A percentile compares a stretch with the other conserved stretches of the same genome.
These are phyloP conservation scores for Eupithecia insigniata DNA, from an alignment of 2,888 invertebrate species.

Conservation along the genomic window DNA sequence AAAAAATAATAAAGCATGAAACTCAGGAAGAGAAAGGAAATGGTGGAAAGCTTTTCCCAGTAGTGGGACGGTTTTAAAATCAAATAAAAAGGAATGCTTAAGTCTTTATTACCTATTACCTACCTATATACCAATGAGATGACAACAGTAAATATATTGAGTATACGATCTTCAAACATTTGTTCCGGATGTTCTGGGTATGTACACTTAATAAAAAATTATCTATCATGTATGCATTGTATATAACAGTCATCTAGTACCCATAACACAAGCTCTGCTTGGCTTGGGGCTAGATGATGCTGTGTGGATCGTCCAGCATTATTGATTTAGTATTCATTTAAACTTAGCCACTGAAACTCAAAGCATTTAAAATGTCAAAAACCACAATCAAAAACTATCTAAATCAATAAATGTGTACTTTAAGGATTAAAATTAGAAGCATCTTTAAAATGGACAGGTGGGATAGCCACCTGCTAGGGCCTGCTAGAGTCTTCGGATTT, in stretches of 20 bases:
- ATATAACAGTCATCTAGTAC: too few species aligned
- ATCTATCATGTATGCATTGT: too few species aligned
- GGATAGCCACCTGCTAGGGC: constrained; percentile 36
- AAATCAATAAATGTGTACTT: constrained; percentile 5
- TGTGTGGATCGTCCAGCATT: too few species aligned
- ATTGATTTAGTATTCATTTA: too few species aligned
- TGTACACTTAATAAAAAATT: too few species aligned
- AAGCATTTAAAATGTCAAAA: neutral
- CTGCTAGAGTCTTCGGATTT: constrained; percentile 27
- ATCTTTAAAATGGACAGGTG: constrained; percentile 36
- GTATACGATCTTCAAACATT: too few species aligned
- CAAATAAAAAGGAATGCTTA: neutral
- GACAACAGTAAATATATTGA: too few species aligned
- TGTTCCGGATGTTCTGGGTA: too few species aligned
- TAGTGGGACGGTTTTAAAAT: neutral
- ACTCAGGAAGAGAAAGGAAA: too few species aligned
- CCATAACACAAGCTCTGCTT: too few species aligned
- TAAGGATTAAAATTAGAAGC: neutral
- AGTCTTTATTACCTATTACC: neutral
- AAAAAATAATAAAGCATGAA: neutral
- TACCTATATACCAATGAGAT: too few species aligned
- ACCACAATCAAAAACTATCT: neutral
- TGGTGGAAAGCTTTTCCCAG: neutral
- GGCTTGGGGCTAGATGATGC: too few species aligned
- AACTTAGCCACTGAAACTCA: neutral